A percentile compares a stretch with the other conserved stretches of the same genome.
Evolutionary conservation across 2,888 invertebrate genomes (phyloP).

Genomic region (Eurois occulta): DNA sequence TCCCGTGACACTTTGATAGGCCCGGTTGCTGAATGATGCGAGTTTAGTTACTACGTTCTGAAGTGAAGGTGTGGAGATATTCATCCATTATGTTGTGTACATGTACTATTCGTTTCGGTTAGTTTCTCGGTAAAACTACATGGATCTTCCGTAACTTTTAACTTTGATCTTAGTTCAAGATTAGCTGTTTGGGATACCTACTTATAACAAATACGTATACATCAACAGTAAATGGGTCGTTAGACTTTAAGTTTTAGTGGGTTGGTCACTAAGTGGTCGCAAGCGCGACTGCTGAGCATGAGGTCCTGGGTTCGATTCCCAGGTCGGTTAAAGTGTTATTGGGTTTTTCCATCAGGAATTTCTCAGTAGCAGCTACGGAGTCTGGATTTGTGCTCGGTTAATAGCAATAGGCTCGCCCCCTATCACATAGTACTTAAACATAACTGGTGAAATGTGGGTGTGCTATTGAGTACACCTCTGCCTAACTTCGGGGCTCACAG

Average conservation of each 20-base stretch:
- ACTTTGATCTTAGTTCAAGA: not conserved
- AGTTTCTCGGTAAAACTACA: not conserved
- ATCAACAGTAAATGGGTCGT: not conserved
- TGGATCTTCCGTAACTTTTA: not conserved
- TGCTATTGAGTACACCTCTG: too few species aligned
- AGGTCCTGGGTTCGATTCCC: not conserved
- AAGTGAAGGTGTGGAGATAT: not conserved
- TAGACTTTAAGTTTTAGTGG: too few species aligned
- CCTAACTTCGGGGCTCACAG: too few species aligned
- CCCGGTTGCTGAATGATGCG: slow-evolving; percentile 21
- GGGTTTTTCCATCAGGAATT: not conserved
- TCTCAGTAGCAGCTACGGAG: not conserved
- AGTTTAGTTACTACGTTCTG: not conserved
- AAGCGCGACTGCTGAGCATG: not conserved
- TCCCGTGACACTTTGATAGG: slow-evolving; percentile 19
- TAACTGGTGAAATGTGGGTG: too few species aligned
- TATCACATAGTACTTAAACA: too few species aligned
- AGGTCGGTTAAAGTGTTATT: too few species aligned
- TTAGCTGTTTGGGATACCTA: not conserved
- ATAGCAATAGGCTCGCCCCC: too few species aligned
- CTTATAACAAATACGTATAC: not conserved
- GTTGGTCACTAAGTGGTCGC: too few species aligned
- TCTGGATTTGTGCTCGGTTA: not conserved
- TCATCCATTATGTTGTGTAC: not conserved
- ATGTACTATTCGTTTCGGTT: not conserved